A percentile compares a stretch with the other conserved stretches of the same genome.
Conservation (phyloP, 2,797 vertebrate genomes). For the Sylvia borin region DNA sequence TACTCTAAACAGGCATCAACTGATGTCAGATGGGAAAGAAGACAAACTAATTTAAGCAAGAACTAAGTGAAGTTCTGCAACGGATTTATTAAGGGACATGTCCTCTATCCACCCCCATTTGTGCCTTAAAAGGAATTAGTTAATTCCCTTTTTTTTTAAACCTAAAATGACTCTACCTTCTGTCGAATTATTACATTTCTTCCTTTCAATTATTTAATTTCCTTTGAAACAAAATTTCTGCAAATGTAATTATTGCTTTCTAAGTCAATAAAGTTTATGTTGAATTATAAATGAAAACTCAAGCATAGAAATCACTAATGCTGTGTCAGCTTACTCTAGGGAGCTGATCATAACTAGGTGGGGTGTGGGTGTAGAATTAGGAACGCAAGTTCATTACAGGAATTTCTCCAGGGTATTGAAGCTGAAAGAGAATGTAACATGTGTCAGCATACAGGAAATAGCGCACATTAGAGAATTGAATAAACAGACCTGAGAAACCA, state of each 20-base stretch:
- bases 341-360: conserved; percentile 32
- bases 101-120: neutral
- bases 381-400: neutral
- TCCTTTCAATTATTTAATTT: conserved; percentile 47
- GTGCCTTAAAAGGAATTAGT: neutral
- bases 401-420: conserved; percentile 30
- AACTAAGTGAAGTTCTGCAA: neutral
- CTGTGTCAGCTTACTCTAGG: conserved; percentile 36
- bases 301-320: neutral
- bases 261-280: conserved; percentile 26
- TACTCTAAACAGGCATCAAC: neutral
- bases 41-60: neutral
- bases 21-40: neutral
- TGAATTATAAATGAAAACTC: conserved; percentile 52
- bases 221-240: neutral
- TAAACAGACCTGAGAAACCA: neutral
- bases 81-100: neutral
- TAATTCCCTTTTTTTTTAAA: neutral
- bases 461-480: neutral
- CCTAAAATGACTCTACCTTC: neutral
- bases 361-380: conserved; percentile 34
- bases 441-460: neutral
- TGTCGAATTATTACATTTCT: neutral
- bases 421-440: neutral
- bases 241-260: conserved; percentile 54